Evolutionary conservation across 2,888 invertebrate species (phyloP).

Genomic region (Cryptophagus acutangulus): DNA sequence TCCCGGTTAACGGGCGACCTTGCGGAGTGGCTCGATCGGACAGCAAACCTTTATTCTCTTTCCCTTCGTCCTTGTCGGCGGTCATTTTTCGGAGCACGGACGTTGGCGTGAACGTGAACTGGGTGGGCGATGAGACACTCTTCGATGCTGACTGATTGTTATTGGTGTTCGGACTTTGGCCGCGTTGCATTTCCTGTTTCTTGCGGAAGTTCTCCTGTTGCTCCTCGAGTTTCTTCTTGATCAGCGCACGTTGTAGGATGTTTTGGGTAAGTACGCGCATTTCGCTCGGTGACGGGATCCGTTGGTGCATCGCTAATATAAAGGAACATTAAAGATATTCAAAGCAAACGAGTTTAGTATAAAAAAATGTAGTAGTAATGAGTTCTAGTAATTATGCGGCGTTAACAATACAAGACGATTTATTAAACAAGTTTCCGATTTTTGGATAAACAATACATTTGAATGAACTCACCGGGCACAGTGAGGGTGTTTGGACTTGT

Average conservation of each 20-base stretch:
- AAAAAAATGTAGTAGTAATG: conserved; percentile 13
- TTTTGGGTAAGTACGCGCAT: conserved; percentile 79
- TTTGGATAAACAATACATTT: no score
- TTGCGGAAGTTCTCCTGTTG: conserved; percentile 80
- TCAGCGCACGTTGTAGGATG: conserved; percentile 79
- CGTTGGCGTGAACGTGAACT: conserved; percentile 87
- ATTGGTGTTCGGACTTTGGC: conserved; percentile 30
- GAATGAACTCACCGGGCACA: conserved; percentile 58
- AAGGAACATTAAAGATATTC: conserved; percentile 1
- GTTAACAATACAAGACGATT: no score
- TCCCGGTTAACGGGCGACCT: conserved; percentile 45
- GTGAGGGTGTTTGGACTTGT: conserved; percentile 63
- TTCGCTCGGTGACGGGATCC: conserved; percentile 79
- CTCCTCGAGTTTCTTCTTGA: conserved; percentile 85
- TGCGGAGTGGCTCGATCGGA: conserved; percentile 31
- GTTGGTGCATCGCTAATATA: conserved; percentile 59
- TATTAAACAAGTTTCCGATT: no score
- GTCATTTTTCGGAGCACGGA: conserved; percentile 93
- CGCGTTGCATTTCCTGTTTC: conserved; percentile 60
- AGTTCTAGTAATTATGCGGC: no score
- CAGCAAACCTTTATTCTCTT: neutral
- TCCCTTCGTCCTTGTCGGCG: conserved; percentile 74
- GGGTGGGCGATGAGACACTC: conserved; percentile 59
- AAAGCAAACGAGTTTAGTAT: conserved; percentile 7
- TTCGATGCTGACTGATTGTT: conserved; percentile 33